Conservation (phyloP, 2,797 vertebrate species). For the Dromococcyx pavoninus region DNA sequence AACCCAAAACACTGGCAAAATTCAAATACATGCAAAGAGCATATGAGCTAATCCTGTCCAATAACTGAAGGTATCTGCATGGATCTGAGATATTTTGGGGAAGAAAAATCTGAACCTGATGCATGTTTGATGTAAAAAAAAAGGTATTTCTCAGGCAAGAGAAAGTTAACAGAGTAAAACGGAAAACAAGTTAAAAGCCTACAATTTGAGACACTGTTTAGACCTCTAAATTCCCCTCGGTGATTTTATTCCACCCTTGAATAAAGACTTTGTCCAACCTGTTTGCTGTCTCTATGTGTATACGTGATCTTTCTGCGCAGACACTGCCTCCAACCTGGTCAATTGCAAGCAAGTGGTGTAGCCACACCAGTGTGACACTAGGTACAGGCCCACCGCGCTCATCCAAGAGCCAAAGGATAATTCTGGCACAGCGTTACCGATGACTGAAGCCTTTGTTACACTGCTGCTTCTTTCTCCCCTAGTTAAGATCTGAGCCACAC, state of each 20-base stretch:
- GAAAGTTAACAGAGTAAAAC: background rate
- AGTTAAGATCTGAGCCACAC: background rate
- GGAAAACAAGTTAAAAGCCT: background rate
- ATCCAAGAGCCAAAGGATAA: background rate
- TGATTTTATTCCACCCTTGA: background rate
- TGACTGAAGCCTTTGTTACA: background rate
- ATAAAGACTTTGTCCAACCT: background rate
- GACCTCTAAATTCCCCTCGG: background rate
- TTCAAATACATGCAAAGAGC: background rate
- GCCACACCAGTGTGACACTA: background rate
- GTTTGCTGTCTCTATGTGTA: accelerated
- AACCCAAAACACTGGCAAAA: background rate
- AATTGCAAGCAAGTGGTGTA: background rate
- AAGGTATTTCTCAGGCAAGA: background rate
- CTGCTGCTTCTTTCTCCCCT: background rate
- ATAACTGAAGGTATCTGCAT: background rate
- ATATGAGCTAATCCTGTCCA: background rate
- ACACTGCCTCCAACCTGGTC: background rate
- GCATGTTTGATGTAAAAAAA: background rate
- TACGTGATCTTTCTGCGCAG: background rate
- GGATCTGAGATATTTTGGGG: background rate
- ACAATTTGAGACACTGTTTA: background rate
- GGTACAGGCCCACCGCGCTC: too few species aligned
- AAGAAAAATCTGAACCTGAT: background rate
- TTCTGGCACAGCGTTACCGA: background rate